Conservation (phyloP, 2,888 invertebrate genomes). For the Pristionchus japonicus region DNA sequence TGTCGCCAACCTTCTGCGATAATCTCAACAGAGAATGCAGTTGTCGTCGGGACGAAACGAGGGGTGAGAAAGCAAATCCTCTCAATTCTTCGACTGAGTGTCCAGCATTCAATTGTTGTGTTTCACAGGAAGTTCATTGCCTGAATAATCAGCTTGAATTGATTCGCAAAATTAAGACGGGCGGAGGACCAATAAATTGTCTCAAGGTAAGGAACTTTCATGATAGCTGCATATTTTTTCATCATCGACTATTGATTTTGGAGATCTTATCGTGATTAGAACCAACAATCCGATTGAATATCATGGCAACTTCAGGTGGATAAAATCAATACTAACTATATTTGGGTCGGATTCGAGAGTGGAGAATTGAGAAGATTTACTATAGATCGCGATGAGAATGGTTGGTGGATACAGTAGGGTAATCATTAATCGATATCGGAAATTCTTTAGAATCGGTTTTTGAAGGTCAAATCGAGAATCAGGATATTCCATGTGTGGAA, state of each 20-base stretch:
- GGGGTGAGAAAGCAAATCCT: neutral
- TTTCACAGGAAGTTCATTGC: neutral
- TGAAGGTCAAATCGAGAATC: too few relatives aligned
- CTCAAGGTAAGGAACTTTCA: neutral
- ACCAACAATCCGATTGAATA: neutral
- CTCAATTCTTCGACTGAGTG: too few relatives aligned
- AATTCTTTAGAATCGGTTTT: too few relatives aligned
- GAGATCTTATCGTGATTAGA: too few relatives aligned
- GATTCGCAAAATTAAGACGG: neutral
- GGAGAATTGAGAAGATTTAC: neutral
- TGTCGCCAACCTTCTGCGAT: neutral
- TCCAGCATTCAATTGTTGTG: neutral
- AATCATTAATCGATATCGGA: too few relatives aligned
- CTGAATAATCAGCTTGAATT: neutral
- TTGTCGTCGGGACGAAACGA: neutral
- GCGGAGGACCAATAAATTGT: neutral
- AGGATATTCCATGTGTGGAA: too few relatives aligned
- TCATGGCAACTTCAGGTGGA: too few relatives aligned
- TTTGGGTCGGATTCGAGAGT: neutral
- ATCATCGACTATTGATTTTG: too few relatives aligned
- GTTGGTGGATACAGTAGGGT: neutral
- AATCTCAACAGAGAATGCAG: neutral
- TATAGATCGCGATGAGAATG: neutral
- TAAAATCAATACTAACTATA: neutral
- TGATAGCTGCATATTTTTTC: too few relatives aligned